Base-by-base conservation (phyloP, 2,113 vertebrate species). In the Psilopsiagon aymara region DNA sequence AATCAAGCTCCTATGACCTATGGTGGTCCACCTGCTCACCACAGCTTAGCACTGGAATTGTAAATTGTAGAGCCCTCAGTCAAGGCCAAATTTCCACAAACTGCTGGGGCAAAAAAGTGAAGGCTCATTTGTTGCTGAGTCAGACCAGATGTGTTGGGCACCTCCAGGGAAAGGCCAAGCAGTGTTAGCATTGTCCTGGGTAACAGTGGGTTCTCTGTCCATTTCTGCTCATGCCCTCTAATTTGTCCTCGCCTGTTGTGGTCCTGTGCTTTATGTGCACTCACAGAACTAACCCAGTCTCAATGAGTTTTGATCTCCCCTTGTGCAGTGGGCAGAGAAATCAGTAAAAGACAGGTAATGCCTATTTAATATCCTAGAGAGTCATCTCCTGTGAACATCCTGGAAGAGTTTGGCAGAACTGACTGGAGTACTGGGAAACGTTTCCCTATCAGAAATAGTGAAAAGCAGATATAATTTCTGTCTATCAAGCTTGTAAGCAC, bases 261-360 rank as follows among this genome's bases (percentile, higher is more conserved):
- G 28, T 39, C 28, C 11, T 1, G 1, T 57, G 28, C 59, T 90
- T 86, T 53, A 35, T 7, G n/a, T 0, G 2, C 51, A 18, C 7
- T 76, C 5, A 8, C 39, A 86, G 51, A 82, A 78, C 77, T 67
- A 51, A 69, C 5, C 18, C 44, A 10, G 51, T 87, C 84, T 90
- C 47, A 87, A 6, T 46, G 20, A 8, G 5, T 25, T 76, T 23
- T 78, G 35, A 70, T 62, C 17, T 81, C 21, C 70, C 20, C 43
- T 52, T 66, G 24, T 70, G 70, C 53, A 69, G 19, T 19, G 33
- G 69, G 24, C 29, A 91, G 27, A 33, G 39, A 86, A 79, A 33
- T 31, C 35, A 75, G 28, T 23, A 37, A 49, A 70, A 86, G n/a
- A 51, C 3, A 25, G 31, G 51, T 24, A 67, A 64, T 71, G 55